These are phyloP conservation scores for Lathamus discolor DNA, from an alignment of 2,113 vertebrate genomes.

Conservation along the genomic window DNA sequence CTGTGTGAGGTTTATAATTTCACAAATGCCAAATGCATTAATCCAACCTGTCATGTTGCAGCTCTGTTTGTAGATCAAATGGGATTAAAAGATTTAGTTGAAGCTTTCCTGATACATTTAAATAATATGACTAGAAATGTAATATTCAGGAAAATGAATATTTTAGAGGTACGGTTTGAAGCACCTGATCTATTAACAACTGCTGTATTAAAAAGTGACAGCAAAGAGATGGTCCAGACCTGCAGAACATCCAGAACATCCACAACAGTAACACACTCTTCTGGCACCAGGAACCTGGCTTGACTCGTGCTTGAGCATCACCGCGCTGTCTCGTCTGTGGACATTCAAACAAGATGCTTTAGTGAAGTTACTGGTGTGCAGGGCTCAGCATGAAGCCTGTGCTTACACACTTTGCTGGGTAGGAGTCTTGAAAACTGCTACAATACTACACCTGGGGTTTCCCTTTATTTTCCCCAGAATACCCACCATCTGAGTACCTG, in stretches of 20 bases:
- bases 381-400: background rate
- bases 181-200: background rate
- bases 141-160: constrained; percentile 28
- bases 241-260: background rate
- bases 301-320: background rate
- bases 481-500: background rate
- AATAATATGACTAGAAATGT: constrained; percentile 55
- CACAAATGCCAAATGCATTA: constrained; percentile 64
- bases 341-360: background rate
- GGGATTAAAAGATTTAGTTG: constrained; percentile 59
- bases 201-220: background rate
- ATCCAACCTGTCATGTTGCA: constrained; percentile 61
- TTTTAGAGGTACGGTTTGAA: background rate
- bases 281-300: background rate
- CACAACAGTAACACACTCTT: background rate
- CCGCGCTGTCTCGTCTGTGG: background rate
- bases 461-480: background rate
- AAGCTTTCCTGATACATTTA: constrained; percentile 62
- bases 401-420: background rate
- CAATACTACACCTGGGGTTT: background rate
- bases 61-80: constrained; percentile 63
- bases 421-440: background rate
- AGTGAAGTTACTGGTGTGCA: background rate
- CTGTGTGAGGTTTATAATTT: constrained; percentile 53
- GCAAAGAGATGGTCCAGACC: background rate